A percentile compares a stretch with the other conserved stretches of the same genome.
phyloP scores from a whole-genome alignment of 1,140 invertebrate species.

The Colletes latitarsis region DNA sequence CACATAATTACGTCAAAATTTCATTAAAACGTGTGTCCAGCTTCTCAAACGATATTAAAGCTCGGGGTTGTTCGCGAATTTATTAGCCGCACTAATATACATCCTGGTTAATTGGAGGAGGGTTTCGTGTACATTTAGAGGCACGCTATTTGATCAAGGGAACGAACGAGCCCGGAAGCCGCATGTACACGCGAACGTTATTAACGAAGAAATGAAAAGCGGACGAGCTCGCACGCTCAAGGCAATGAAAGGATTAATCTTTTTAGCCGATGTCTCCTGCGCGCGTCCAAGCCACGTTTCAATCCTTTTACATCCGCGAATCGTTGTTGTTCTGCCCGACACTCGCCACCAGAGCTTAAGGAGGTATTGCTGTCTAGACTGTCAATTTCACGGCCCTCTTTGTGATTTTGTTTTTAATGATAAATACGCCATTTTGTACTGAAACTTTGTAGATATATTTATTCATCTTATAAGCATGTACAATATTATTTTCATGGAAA shows the following conservation, averaged over 20 bases:
- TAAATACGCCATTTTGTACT: too few relatives aligned
- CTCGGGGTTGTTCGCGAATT: constrained; percentile 25
- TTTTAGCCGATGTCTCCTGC: constrained; percentile 48
- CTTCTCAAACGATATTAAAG: constrained; percentile 35
- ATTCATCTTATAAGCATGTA: too few relatives aligned
- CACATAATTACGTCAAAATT: constrained; percentile 20
- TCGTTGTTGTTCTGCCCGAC: too few relatives aligned
- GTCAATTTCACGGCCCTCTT: too few relatives aligned
- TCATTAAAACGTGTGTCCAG: constrained; percentile 34
- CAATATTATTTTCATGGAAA: too few relatives aligned
- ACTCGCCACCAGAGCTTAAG: too few relatives aligned
- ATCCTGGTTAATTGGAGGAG: background rate
- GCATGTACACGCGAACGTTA: constrained; percentile 21
- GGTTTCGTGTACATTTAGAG: background rate
- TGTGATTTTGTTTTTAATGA: too few relatives aligned
- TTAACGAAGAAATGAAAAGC: constrained; percentile 33
- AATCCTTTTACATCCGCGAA: too few relatives aligned
- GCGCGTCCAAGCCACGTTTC: too few relatives aligned
- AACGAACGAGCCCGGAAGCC: background rate
- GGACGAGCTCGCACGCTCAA: background rate
- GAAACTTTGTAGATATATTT: too few relatives aligned
- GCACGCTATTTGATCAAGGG: constrained; percentile 18
- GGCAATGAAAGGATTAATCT: constrained; percentile 59
- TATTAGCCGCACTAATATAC: constrained; percentile 24
- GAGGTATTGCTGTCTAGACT: too few relatives aligned